Evolutionary conservation across 2,888 invertebrate genomes (phyloP).

Genomic region (Psylliodes chrysocephalus): DNA sequence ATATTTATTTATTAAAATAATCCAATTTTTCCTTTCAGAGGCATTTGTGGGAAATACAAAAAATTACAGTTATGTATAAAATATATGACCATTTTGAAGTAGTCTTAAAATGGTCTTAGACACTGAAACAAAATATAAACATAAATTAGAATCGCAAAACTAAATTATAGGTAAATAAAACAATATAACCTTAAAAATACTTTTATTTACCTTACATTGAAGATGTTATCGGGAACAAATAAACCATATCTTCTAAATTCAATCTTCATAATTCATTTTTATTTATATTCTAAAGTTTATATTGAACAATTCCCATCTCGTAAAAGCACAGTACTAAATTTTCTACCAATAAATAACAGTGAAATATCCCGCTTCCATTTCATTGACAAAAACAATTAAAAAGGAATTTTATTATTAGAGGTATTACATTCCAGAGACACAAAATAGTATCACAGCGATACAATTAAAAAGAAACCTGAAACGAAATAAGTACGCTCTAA

Average conservation of each 20-base stretch:
- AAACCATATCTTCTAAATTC: not conserved
- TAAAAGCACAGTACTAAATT: slow-evolving; percentile 11
- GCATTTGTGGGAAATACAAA: no score
- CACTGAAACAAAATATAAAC: no score
- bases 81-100: no score
- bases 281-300: slow-evolving; percentile 2
- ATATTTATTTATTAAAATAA: no score
- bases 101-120: no score
- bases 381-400: slow-evolving; percentile 27
- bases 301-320: not conserved
- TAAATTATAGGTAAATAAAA: no score
- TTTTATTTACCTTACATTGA: no score
- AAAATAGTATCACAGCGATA: slow-evolving; percentile 20
- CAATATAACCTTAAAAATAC: no score
- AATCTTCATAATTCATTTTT: not conserved
- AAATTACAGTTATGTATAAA: no score
- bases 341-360: slow-evolving; percentile 20
- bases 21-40: no score
- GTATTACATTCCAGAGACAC: slow-evolving; percentile 27
- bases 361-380: not conserved
- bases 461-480: slow-evolving; percentile 20
- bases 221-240: no score
- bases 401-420: slow-evolving; percentile 31
- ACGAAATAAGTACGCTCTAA: slow-evolving; percentile 20
- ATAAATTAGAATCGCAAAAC: no score